Percentiles rank a stretch among this genome's conserved stretches.
Conservation (phyloP, 2,888 invertebrate species). For the Villa cingulata region DNA sequence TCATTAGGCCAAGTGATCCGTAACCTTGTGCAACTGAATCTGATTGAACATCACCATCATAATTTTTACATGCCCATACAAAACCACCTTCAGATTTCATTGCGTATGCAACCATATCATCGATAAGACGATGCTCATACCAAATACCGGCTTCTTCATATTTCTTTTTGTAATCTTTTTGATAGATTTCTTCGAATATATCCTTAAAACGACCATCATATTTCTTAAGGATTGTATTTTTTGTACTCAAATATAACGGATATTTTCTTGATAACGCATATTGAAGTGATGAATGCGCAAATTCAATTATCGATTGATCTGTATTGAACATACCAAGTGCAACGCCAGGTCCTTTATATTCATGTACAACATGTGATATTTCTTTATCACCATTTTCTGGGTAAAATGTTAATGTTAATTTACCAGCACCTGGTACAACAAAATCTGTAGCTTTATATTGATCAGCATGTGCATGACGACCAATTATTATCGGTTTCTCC, state of each 20-base stretch:
- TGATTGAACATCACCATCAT: constrained; percentile 98
- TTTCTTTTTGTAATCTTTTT: constrained; percentile 66
- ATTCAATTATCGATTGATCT: constrained; percentile 82
- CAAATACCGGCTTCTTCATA: constrained; percentile 81
- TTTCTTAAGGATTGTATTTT: constrained; percentile 91
- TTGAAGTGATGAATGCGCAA: constrained; percentile 90
- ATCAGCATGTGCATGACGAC: constrained; percentile 96
- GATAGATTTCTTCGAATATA: constrained; percentile 91
- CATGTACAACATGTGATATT: constrained; percentile 63
- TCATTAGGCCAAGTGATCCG: constrained; percentile 95
- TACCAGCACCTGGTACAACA: constrained; percentile 82
- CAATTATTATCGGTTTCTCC: constrained; percentile 95
- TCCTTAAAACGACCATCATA: constrained; percentile 96
- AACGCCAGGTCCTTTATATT: constrained; percentile 78
- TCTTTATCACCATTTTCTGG: constrained; percentile 45
- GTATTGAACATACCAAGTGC: constrained; percentile 95
- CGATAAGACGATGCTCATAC: constrained; percentile 97
- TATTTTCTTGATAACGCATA: constrained; percentile 73
- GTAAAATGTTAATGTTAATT: constrained; percentile 69
- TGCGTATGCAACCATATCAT: constrained; percentile 97
- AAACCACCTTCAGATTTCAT: constrained; percentile 98
- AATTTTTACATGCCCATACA: constrained; percentile 99
- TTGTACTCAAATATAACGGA: constrained; percentile 89
- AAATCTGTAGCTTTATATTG: constrained; percentile 97
- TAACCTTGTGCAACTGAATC: constrained; percentile 97